A percentile compares a stretch with the other conserved stretches of the same genome.
phyloP scores from a whole-genome alignment of 2,888 invertebrate genomes.

The Scelioninae gen. 1 region DNA sequence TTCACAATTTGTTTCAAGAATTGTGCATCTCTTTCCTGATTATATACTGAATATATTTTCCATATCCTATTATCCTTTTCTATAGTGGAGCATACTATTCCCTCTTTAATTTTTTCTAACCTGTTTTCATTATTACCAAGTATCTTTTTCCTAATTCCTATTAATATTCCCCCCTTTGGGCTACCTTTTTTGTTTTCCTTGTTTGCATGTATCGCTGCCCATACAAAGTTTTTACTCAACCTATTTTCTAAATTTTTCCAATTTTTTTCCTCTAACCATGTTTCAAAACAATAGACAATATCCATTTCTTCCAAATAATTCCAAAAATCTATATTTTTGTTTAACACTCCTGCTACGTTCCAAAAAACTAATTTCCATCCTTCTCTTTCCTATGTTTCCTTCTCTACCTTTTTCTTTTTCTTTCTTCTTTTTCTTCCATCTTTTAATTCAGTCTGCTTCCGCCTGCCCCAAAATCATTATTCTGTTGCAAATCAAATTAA shows the following conservation, averaged over 20 bases:
- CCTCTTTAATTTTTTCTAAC: background rate
- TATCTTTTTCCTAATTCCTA: slow-evolving; percentile 8
- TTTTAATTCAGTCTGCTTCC: too few species aligned
- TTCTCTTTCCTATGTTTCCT: too few species aligned
- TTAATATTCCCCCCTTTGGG: slow-evolving; percentile 6
- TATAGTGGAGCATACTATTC: background rate
- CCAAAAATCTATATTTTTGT: slow-evolving; percentile 66
- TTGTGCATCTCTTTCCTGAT: background rate
- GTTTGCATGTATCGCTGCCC: slow-evolving; percentile 20
- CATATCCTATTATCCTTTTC: background rate
- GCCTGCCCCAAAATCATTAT: too few species aligned
- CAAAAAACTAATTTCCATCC: too few species aligned
- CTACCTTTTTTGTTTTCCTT: slow-evolving; percentile 8
- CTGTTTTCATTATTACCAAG: background rate
- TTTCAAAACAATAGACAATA: slow-evolving; percentile 55
- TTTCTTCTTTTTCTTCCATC: too few species aligned
- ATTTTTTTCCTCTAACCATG: slow-evolving; percentile 64
- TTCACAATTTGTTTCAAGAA: background rate
- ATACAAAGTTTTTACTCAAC: slow-evolving; percentile 36
- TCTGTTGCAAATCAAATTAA: too few species aligned
- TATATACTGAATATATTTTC: background rate
- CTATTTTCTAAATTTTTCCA: slow-evolving; percentile 40
- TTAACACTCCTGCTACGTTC: too few species aligned
- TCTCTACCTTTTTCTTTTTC: too few species aligned
- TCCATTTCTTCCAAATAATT: slow-evolving; percentile 49